A percentile compares a stretch with the other conserved stretches of the same genome.
Conservation (phyloP, 1,140 invertebrate species). For the Hylaeus volcanicus region DNA sequence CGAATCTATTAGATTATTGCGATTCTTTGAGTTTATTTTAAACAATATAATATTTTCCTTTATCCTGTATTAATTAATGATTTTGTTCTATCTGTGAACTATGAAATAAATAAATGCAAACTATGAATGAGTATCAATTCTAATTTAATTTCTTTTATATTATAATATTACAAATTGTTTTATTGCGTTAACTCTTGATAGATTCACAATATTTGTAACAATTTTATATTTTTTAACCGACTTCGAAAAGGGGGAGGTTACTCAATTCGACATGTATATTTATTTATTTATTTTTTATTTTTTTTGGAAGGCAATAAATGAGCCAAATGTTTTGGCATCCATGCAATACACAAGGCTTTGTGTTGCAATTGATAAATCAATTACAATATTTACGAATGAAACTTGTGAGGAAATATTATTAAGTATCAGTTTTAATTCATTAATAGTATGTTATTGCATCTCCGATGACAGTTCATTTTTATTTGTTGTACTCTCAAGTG, state of each 20-base stretch:
- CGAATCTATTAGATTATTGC: too few species aligned
- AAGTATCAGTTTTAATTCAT: slow-evolving; percentile 66
- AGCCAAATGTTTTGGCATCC: slow-evolving; percentile 63
- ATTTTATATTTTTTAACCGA: slow-evolving; percentile 38
- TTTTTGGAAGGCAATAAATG: slow-evolving; percentile 39
- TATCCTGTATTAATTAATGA: neutral
- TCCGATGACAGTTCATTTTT: slow-evolving; percentile 66
- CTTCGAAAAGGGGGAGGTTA: too few species aligned
- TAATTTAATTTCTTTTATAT: too few species aligned
- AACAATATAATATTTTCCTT: neutral
- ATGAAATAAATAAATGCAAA: neutral
- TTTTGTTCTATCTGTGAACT: neutral
- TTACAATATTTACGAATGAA: slow-evolving; percentile 74
- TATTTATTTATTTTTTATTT: too few species aligned
- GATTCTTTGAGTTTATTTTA: neutral
- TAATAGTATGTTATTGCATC: slow-evolving; percentile 66
- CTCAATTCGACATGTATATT: too few species aligned
- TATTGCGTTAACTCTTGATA: neutral
- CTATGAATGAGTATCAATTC: neutral
- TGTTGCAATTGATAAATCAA: slow-evolving; percentile 70
- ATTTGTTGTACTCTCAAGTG: slow-evolving; percentile 63
- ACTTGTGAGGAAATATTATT: slow-evolving; percentile 64
- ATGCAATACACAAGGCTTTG: slow-evolving; percentile 70
- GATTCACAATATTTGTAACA: neutral
- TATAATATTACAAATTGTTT: neutral